phyloP scores from a whole-genome alignment of 2,113 vertebrate species.

The Aptenodytes forsteri region DNA sequence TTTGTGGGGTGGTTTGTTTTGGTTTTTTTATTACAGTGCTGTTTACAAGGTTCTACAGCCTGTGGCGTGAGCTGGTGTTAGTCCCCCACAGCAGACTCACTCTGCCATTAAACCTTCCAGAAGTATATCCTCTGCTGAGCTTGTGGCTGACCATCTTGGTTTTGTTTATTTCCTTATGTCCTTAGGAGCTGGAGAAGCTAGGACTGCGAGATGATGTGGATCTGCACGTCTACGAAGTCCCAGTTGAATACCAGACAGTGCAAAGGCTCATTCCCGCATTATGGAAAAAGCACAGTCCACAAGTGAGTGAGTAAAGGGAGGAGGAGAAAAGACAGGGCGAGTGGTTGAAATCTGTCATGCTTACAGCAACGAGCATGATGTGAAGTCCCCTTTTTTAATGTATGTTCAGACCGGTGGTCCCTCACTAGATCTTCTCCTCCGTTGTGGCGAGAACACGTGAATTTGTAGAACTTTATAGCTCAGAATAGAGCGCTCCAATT shows the following conservation, averaged over 20 bases:
- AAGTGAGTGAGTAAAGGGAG: constrained; percentile 75
- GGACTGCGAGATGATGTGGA: constrained; percentile 85
- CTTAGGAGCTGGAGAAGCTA: constrained; percentile 87
- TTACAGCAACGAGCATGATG: fast-evolving
- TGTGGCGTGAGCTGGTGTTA: neutral
- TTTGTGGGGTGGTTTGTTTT: neutral
- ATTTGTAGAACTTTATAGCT: neutral
- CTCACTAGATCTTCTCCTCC: neutral
- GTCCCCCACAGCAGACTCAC: neutral
- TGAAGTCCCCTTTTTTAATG: neutral
- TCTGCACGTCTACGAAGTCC: constrained; percentile 88
- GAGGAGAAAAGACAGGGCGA: neutral
- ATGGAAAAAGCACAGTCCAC: constrained; percentile 88
- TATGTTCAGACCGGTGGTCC: fast-evolving
- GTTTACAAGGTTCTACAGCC: neutral
- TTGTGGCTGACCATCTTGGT: neutral
- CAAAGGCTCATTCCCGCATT: constrained; percentile 87
- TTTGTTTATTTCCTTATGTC: neutral
- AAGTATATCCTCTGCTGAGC: neutral
- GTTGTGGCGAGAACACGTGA: neutral
- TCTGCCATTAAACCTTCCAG: neutral
- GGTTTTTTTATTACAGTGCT: neutral
- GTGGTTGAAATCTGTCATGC: neutral
- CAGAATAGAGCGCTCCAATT: neutral
- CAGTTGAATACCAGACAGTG: constrained; percentile 91